Conservation (phyloP, 2,888 invertebrate genomes). For the Rosalia funebris region DNA sequence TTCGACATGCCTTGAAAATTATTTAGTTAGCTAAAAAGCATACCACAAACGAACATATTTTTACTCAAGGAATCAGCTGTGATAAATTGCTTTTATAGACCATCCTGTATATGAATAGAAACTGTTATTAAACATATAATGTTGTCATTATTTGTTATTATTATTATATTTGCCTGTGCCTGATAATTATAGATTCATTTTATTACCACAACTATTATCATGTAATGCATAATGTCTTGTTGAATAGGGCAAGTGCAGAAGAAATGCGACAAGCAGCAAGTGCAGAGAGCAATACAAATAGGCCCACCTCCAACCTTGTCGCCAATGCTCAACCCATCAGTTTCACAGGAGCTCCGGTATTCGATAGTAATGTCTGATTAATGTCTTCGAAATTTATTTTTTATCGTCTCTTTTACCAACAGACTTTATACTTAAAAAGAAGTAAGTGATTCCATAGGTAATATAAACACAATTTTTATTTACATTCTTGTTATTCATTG, state of each 20-base stretch:
- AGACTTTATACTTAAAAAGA: conserved; percentile 5
- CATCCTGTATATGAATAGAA: too few species aligned
- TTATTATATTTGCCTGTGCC: too few species aligned
- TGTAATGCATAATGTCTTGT: too few species aligned
- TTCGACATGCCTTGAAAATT: too few species aligned
- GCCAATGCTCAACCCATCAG: conserved; percentile 84
- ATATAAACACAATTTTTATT: conserved; percentile 13
- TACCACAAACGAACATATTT: too few species aligned
- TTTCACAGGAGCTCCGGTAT: conserved; percentile 75
- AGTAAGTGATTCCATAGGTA: background rate
- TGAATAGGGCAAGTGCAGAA: conserved; percentile 76
- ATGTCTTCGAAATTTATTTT: conserved; percentile 23
- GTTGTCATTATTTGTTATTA: too few species aligned
- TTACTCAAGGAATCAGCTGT: too few species aligned
- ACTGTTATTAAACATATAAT: too few species aligned
- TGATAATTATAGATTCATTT: too few species aligned
- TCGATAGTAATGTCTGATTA: conserved; percentile 74
- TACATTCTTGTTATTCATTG: conserved; percentile 1
- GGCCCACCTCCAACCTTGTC: conserved; percentile 74
- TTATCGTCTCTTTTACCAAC: conserved; percentile 3
- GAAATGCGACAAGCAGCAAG: conserved; percentile 82
- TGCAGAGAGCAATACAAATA: conserved; percentile 52
- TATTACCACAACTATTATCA: too few species aligned
- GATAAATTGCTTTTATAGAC: too few species aligned
- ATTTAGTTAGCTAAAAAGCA: too few species aligned